A percentile compares a stretch with the other conserved stretches of the same genome.
Evolutionary conservation across 2,888 invertebrate genomes (phyloP).

Genomic region (Caenorhabditis wallacei): DNA sequence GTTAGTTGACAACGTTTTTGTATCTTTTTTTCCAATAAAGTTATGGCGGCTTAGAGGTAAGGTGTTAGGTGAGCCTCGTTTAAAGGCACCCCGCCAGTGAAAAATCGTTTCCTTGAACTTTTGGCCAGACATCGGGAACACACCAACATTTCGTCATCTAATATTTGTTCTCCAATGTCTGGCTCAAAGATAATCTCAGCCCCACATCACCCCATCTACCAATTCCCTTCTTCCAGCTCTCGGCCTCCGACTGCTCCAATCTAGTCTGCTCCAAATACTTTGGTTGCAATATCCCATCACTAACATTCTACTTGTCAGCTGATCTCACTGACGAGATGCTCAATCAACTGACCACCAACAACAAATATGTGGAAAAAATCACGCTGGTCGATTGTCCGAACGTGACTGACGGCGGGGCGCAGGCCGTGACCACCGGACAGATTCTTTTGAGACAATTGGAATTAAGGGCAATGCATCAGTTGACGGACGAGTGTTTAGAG

Average conservation of each 20-base stretch:
- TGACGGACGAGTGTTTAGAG: constrained; percentile 77
- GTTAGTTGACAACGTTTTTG: too few species aligned
- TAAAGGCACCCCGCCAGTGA: too few species aligned
- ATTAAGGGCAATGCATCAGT: constrained; percentile 73
- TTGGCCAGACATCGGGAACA: not conserved
- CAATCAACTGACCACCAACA: constrained; percentile 70
- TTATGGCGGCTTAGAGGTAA: too few species aligned
- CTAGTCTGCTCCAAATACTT: constrained; percentile 77
- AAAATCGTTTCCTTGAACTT: too few species aligned
- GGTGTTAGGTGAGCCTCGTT: too few species aligned
- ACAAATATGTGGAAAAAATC: constrained; percentile 76
- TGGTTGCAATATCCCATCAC: constrained; percentile 74
- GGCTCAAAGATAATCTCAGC: not conserved
- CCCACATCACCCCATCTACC: not conserved
- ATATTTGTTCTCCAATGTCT: constrained; percentile 9
- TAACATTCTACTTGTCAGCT: constrained; percentile 79
- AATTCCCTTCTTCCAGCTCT: constrained; percentile 69
- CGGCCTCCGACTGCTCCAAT: constrained; percentile 72
- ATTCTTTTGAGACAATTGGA: constrained; percentile 72
- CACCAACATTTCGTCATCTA: not conserved
- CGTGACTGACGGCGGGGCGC: constrained; percentile 79
- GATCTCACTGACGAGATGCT: constrained; percentile 74
- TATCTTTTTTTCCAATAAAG: too few species aligned
- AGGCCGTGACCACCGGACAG: constrained; percentile 75
- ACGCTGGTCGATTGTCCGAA: constrained; percentile 80